Base-by-base conservation (phyloP, 2,113 vertebrate genomes). In the Dendrocopos noguchii region DNA sequence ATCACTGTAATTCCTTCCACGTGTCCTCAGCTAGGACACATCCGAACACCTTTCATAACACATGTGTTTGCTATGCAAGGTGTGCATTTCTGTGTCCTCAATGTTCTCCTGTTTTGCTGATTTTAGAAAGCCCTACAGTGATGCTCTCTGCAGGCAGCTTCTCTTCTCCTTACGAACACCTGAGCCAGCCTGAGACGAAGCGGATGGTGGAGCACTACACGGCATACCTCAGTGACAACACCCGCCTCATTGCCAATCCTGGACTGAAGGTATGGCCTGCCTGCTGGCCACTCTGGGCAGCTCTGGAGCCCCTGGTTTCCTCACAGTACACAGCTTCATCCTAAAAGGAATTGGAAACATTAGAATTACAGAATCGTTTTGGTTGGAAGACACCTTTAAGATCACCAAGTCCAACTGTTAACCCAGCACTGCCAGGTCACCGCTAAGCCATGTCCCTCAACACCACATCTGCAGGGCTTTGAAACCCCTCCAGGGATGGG, bases 171-270 rank as follows among this genome's bases (percentile, higher is more conserved):
- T 99, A 99, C 1, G 99, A 99, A 70, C 99, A 99, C 94, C 98
- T 99, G 92, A 99, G 99, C 97, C 99, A 99, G 97, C 98, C 99
- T 0, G 99, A 99, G 97, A 99, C 99, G 6, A 99, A 99, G 97
- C 98, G 99, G 50, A 99, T 99, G 99, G 99, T 99, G 97, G 99
- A 99, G 92, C 99, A 99, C 92, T 99, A 99, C 98, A 99, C 99
- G 0, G 99, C 99, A 50, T 99, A 99, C 94, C 99, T 99, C 93
- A 99, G 99, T 2, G 99, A 99, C 96, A 99, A 99, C 98, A 99
- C 99, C 1, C 98, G 99, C 19, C 99, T 99, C 73, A 99, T 99
- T 27, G 99, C 99, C 94, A 99, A 99, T 77, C 99, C 99, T 0
- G 99, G 99, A 63, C 99, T 99, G 29, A 99, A 99, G 98, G 99